Evolutionary conservation across 2,113 vertebrate genomes (phyloP).

Genomic region (Brachyistius frenatus): DNA sequence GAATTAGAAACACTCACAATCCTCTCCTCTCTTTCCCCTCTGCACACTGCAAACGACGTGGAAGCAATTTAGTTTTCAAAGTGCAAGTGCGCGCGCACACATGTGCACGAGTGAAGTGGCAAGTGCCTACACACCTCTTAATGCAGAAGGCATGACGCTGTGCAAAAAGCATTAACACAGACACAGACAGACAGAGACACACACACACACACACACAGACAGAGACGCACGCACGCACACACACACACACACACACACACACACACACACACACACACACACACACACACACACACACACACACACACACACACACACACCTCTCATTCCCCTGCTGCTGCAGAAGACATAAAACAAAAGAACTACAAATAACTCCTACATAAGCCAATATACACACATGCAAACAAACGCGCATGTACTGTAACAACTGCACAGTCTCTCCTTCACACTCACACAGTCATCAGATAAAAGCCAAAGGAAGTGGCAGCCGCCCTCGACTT

Average conservation of each 20-base stretch:
- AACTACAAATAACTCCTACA: conserved; percentile 62
- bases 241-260: background rate
- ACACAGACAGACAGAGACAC: conserved; percentile 3
- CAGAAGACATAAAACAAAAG: conserved; percentile 49
- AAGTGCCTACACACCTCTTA: no score
- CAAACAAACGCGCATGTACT: conserved; percentile 9
- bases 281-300: no score
- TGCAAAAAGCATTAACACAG: conserved; percentile 28
- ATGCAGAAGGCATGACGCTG: conserved; percentile 9
- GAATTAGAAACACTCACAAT: conserved; percentile 37
- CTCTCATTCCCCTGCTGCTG: conserved; percentile 31
- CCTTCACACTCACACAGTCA: conserved; percentile 61
- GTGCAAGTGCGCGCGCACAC: background rate
- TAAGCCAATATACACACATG: conserved; percentile 33
- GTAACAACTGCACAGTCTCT: conserved; percentile 18
- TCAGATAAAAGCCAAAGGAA: conserved; percentile 80
- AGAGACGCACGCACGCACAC: conserved; percentile 9
- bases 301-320: conserved; percentile 5
- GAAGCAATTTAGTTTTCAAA: conserved; percentile 24
- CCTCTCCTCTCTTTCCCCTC: background rate
- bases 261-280: no score
- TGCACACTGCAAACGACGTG: background rate
- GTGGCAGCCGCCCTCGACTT: conserved; percentile 74
- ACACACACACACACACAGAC: no score
- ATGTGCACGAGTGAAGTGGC: background rate